A percentile compares a stretch with the other conserved stretches of the same genome.
These are phyloP conservation scores for Python bivittatus DNA, from an alignment of 2,113 vertebrate genomes.

Conservation along the genomic window DNA sequence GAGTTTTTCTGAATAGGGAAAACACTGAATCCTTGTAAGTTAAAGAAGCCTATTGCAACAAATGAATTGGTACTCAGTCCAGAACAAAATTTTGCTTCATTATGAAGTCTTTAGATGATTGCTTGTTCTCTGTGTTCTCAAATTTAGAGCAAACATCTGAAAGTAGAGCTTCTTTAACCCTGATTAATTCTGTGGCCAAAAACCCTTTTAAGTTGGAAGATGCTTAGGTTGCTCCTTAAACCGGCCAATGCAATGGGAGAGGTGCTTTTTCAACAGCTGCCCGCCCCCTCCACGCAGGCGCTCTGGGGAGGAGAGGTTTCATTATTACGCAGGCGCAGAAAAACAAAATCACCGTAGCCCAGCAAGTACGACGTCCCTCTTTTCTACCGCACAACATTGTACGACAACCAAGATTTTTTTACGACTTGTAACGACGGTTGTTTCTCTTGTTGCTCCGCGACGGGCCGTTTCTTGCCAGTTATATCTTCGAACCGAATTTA, in stretches of 20 bases:
- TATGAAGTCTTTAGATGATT: neutral
- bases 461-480: neutral
- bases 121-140: neutral
- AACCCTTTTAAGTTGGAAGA: neutral
- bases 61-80: neutral
- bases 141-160: neutral
- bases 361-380: neutral
- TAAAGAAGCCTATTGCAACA: neutral
- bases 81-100: neutral
- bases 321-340: neutral
- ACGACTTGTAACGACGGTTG: neutral
- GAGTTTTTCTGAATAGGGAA: neutral
- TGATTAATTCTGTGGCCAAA: neutral
- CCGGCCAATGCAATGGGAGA: neutral
- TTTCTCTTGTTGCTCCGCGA: conserved; percentile 32
- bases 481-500: neutral
- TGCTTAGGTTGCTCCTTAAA: neutral
- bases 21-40: neutral
- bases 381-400: neutral
- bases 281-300: accelerated
- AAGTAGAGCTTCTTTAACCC: neutral
- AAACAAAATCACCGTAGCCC: no score
- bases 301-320: neutral
- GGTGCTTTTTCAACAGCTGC: neutral
- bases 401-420: neutral